Evolutionary conservation across 2,797 vertebrate species (phyloP), one percentile per base, ranked within the genome.

Genomic region (Lateolabrax maculatus): DNA sequence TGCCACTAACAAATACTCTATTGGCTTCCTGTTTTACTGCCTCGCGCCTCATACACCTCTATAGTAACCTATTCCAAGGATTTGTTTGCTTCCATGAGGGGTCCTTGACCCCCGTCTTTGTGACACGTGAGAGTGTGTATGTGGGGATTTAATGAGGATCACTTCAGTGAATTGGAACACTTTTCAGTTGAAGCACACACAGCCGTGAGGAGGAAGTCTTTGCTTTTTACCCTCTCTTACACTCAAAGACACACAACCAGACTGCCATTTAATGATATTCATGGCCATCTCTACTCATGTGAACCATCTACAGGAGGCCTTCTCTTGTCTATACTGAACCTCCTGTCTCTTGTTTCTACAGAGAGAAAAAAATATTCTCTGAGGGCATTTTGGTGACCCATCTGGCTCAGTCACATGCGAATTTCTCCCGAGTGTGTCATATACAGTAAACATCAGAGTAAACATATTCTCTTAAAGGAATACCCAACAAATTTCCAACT

Each of bases 11-110:
- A 90, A 81, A 86, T 4, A 34, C 73, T 68, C 62, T 39, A 6
- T 16, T 80, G 53, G 34, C 63, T 81, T 86, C 51, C 60, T 61
- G 63, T 71, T 90, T 87, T 74, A 92, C 48, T 71, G 75, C 77
- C 74, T 25, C 63, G 52, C 51, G 29, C 67, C 60, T 29, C 60
- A 66, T 67, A 51, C 44, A 43, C 55, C 60, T 82, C 81, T 34
- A 34, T 6, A 34, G 31, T 34, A 34, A 34, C 31, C 31, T 34
- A 19, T 65, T 52, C 56, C 19, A 48, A 74, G 77, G 76, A 80
- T 67, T 83, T 72, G 76, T 77, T 73, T 77, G 64, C 80, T 48
- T 85, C 65, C 71, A 70, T 3, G 63, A 81, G 75, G 37, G 44
- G 53, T n/a, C 80, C 39, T 56, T 88, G 71, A 84, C 77, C 77